Evolutionary conservation across 2,797 vertebrate species (phyloP), one percentile per base, ranked within the genome.

Genomic region (Holocentrus rufus): DNA sequence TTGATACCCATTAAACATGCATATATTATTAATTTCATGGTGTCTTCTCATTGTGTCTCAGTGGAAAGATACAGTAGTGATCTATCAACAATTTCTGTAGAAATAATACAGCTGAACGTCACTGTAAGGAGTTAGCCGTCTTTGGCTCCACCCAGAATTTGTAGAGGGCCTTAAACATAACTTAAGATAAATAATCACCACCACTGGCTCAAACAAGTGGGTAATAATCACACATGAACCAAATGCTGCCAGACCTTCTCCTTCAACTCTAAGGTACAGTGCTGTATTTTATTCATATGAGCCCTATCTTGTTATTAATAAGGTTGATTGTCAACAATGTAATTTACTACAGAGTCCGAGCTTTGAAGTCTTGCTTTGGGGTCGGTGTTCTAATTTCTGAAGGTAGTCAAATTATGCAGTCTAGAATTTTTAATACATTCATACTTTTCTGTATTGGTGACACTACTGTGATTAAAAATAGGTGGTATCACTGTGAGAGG

Each of bases 1-100:
- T 49, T 62, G 55, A 85, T 39, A 85, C 65, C 70, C 56, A 91
- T 81, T 88, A 90, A 91, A 90, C 70, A 78, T 74, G 52, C 76
- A 79, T 85, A 87, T 80, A 81, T 83, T 83, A 79, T 62, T 79
- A 70, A 83, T 64, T 61, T 36, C 25, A n/a, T n/a, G 47, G 7
- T 11, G 1, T 42, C 4, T 27, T 50, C 7, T 58, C 56, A 10
- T 20, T 14, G 31, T 59, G 22, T 54, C 52, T 13, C 52, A 54
- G 3, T 59, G 34, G 30, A 22, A 2, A 36, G 31, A 25, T 14
- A 54, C 42, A 42, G 49, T 10, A 30, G 4, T 18, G 34, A 3
- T 0, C 9, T 14, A 36, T 60, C 7, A 31, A 3, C 47, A 13
- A 3, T 30, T 20, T 15, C 11, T 53, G 1, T 22, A 53, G 15